Conservation (phyloP, 2,888 invertebrate species). For the Sclerodermus sp. region DNA sequence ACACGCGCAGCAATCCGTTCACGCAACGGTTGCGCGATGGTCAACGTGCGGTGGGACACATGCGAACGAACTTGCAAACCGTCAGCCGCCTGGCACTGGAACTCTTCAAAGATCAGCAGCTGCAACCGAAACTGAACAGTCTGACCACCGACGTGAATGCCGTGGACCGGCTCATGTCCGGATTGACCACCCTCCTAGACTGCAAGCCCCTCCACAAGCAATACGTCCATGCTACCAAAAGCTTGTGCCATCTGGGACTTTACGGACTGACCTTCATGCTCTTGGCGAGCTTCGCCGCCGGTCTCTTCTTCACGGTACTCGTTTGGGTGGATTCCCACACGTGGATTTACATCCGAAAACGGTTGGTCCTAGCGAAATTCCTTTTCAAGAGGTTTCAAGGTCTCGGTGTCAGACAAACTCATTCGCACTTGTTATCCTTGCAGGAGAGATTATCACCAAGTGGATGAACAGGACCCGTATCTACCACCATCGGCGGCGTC, state of each 20-base stretch:
- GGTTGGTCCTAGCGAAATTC: slow-evolving; percentile 61
- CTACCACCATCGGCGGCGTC: slow-evolving; percentile 66
- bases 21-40: slow-evolving; percentile 81
- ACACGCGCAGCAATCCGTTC: slow-evolving; percentile 77
- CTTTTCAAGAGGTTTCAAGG: too few relatives aligned
- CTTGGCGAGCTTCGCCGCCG: slow-evolving; percentile 82
- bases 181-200: slow-evolving; percentile 73
- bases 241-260: slow-evolving; percentile 81
- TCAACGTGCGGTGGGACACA: slow-evolving; percentile 67
- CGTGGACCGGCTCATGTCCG: slow-evolving; percentile 70
- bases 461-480: slow-evolving; percentile 84
- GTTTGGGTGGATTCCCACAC: slow-evolving; percentile 95
- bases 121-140: slow-evolving; percentile 75
- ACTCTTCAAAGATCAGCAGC: slow-evolving; percentile 60
- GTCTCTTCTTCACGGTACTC: slow-evolving; percentile 86
- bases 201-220: slow-evolving; percentile 82
- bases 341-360: slow-evolving; percentile 94
- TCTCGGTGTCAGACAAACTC: not conserved
- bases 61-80: slow-evolving; percentile 60
- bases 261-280: slow-evolving; percentile 82
- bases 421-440: slow-evolving; percentile 37
- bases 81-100: slow-evolving; percentile 61
- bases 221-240: slow-evolving; percentile 77
- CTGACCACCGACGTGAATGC: slow-evolving; percentile 77
- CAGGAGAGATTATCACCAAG: slow-evolving; percentile 78